Conservation (phyloP, 2,113 vertebrate genomes). For the Kryptolebias marmoratus region DNA sequence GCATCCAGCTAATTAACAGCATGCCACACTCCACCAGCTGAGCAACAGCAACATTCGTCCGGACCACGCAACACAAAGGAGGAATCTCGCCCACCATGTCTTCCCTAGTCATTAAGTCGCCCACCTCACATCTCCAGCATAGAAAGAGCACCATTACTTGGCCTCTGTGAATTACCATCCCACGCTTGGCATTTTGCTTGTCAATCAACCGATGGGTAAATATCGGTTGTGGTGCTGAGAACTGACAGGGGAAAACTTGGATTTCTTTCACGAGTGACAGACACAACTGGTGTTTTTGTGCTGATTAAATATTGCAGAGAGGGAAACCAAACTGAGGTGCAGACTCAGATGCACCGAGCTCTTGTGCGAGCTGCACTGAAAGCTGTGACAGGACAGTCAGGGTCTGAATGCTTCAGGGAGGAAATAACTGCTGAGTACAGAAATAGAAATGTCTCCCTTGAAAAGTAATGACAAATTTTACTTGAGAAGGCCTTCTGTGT, state of each 20-base stretch:
- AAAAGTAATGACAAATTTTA: constrained; percentile 47
- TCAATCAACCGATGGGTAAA: constrained; percentile 71
- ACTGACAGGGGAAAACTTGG: constrained; percentile 58
- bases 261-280: constrained; percentile 59
- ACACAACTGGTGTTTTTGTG: constrained; percentile 52
- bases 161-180: constrained; percentile 67
- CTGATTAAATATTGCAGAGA: constrained; percentile 48
- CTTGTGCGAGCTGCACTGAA: constrained; percentile 13
- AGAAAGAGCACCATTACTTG: constrained; percentile 62
- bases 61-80: constrained; percentile 57
- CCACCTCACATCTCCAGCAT: constrained; percentile 66
- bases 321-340: constrained; percentile 14
- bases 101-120: constrained; percentile 73
- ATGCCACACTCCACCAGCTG: constrained; percentile 30
- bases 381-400: constrained; percentile 43
- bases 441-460: constrained; percentile 49
- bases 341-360: constrained; percentile 30
- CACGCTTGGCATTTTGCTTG: constrained; percentile 66
- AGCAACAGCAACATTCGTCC: constrained; percentile 28
- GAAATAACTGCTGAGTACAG: constrained; percentile 23
- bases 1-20: constrained; percentile 59
- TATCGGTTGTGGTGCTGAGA: constrained; percentile 56
- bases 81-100: constrained; percentile 51
- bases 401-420: constrained; percentile 30
- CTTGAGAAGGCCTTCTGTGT: constrained; percentile 23